phyloP scores from a whole-genome alignment of 1,140 invertebrate species.

The Drosophila serrata region DNA sequence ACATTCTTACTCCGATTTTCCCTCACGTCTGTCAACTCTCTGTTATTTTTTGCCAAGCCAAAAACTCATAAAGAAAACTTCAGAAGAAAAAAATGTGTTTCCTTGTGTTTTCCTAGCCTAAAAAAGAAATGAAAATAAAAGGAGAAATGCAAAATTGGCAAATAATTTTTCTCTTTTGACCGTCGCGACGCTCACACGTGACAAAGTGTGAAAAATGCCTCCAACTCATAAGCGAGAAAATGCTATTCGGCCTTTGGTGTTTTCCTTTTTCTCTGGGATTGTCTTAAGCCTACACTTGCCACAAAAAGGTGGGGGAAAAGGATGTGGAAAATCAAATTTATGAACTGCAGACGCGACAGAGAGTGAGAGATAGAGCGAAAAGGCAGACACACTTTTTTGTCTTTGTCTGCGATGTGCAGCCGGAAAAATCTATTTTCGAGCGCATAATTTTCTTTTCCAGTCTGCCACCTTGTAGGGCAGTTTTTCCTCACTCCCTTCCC shows the following conservation, averaged over 20 bases:
- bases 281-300: slow-evolving; percentile 57
- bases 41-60: slow-evolving; percentile 20
- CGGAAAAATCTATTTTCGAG: slow-evolving; percentile 79
- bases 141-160: slow-evolving; percentile 44
- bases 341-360: slow-evolving; percentile 72
- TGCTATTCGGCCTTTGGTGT: slow-evolving; percentile 17
- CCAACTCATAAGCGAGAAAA: slow-evolving; percentile 44
- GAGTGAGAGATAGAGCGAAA: slow-evolving; percentile 3
- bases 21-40: slow-evolving; percentile 5
- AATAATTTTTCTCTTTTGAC: slow-evolving; percentile 51
- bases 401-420: slow-evolving; percentile 49
- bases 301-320: slow-evolving; percentile 45
- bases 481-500: slow-evolving; percentile 10
- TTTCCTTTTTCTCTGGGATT: slow-evolving; percentile 54
- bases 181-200: slow-evolving; percentile 44
- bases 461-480: slow-evolving; percentile 71
- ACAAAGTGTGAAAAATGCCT: slow-evolving; percentile 79
- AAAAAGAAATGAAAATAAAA: slow-evolving; percentile 29
- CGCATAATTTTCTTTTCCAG: slow-evolving; percentile 80
- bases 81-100: slow-evolving; percentile 33
- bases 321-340: slow-evolving; percentile 67
- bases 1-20: slow-evolving; percentile 13
- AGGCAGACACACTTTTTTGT: slow-evolving; percentile 18
- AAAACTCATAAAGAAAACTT: slow-evolving; percentile 39
- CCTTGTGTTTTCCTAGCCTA: slow-evolving; percentile 8